A percentile compares a stretch with the other conserved stretches of the same genome.
Evolutionary conservation across 2,888 invertebrate species (phyloP).

Genomic region (Drosophila subquinaria): DNA sequence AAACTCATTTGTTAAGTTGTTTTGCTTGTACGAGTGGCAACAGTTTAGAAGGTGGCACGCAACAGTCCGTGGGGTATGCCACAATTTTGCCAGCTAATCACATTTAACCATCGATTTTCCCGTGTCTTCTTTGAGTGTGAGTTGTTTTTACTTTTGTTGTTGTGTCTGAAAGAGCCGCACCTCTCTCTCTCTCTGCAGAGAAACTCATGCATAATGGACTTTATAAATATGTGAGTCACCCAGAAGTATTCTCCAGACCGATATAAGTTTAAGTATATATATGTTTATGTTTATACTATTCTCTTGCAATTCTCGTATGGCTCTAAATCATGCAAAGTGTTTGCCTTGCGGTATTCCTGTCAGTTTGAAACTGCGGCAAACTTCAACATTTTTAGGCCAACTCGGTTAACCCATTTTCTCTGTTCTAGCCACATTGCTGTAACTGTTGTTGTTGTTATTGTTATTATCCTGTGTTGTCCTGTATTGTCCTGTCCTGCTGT

Average conservation of each 20-base stretch:
- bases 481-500: constrained; percentile 20
- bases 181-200: constrained; percentile 16
- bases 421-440: constrained; percentile 11
- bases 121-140: constrained; percentile 6
- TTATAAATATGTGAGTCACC: constrained; percentile 51
- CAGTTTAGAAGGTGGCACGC: constrained; percentile 36
- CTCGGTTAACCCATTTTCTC: constrained; percentile 68
- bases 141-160: not conserved
- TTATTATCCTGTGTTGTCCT: constrained; percentile 10
- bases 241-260: constrained; percentile 17
- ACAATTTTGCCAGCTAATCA: constrained; percentile 49
- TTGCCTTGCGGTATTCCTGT: constrained; percentile 59
- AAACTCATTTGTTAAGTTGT: constrained; percentile 62
- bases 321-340: constrained; percentile 71
- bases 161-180: constrained; percentile 23
- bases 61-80: constrained; percentile 33
- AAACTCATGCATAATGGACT: constrained; percentile 34
- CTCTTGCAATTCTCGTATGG: constrained; percentile 57
- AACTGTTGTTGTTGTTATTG: constrained; percentile 5
- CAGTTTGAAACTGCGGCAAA: constrained; percentile 70
- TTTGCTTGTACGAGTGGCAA: constrained; percentile 29
- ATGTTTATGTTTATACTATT: constrained; percentile 20
- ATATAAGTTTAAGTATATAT: constrained; percentile 26
- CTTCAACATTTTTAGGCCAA: constrained; percentile 71
- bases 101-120: constrained; percentile 58